Percentiles rank a stretch among this genome's conserved stretches.
Evolutionary conservation across 2,797 vertebrate genomes (phyloP).

Genomic region (Bovichtus variegatus): DNA sequence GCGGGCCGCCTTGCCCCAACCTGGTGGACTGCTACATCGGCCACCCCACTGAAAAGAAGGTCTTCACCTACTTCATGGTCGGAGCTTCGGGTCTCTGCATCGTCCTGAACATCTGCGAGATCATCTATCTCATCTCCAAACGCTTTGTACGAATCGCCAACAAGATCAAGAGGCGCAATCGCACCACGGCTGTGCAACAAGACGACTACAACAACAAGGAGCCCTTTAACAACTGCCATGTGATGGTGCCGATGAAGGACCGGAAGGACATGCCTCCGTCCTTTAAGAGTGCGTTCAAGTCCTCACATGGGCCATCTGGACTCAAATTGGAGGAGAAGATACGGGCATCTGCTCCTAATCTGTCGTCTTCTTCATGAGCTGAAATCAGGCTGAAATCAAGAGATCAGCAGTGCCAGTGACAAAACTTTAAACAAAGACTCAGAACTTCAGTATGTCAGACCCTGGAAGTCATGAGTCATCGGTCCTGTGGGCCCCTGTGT

Average conservation of each 20-base stretch:
- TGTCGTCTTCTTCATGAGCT: conserved; percentile 60
- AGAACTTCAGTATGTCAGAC: conserved; percentile 23
- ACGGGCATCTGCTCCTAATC: conserved; percentile 86
- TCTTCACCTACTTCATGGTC: conserved; percentile 99
- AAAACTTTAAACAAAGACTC: conserved; percentile 39
- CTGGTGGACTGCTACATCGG: conserved; percentile 96
- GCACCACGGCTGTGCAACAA: accelerated
- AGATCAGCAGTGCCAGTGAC: neutral
- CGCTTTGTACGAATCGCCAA: conserved; percentile 66
- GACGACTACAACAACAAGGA: conserved; percentile 64
- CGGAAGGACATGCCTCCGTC: conserved; percentile 72
- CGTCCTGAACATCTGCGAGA: conserved; percentile 94
- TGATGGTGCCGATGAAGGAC: conserved; percentile 11
- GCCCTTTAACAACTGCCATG: conserved; percentile 78
- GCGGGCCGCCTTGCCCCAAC: conserved; percentile 91
- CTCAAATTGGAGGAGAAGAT: conserved; percentile 68
- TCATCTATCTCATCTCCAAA: conserved; percentile 94
- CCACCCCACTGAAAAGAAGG: conserved; percentile 95
- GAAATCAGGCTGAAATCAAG: neutral
- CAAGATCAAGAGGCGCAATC: conserved; percentile 63
- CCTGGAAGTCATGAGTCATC: conserved; percentile 58
- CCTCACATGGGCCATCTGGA: neutral
- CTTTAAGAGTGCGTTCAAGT: conserved; percentile 62
- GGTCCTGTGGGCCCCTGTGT: conserved; percentile 39
- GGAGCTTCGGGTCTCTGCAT: conserved; percentile 95